Percentiles rank a stretch among this genome's conserved stretches.
Conservation (phyloP, 2,797 vertebrate genomes). For the Mycteria americana region DNA sequence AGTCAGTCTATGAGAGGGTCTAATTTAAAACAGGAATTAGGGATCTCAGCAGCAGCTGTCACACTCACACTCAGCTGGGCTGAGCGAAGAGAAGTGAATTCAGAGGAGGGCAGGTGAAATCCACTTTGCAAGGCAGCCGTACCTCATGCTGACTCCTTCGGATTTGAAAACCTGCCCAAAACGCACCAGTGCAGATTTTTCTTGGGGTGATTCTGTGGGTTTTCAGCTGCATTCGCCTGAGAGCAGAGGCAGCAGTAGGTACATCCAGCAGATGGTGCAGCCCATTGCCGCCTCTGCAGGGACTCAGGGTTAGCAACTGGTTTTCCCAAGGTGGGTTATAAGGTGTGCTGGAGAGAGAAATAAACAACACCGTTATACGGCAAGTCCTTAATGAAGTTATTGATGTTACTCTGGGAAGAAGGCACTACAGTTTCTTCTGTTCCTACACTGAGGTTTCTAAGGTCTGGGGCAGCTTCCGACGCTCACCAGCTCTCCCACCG, state of each 20-base stretch:
- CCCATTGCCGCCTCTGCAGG: not conserved
- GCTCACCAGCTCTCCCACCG: not conserved
- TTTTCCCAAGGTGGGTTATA: not conserved
- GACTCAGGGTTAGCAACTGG: not conserved
- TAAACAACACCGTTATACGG: fast-evolving
- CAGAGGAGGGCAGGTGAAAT: not conserved
- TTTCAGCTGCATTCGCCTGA: fast-evolving
- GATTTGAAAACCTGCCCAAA: not conserved
- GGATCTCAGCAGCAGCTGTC: not conserved
- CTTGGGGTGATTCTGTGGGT: not conserved
- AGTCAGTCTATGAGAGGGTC: not conserved
- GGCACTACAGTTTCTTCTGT: not conserved
- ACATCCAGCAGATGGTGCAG: not conserved
- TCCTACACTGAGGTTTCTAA: not conserved
- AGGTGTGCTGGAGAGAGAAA: not conserved
- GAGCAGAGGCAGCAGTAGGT: not conserved
- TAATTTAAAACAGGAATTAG: not conserved
- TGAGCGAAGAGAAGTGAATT: not conserved
- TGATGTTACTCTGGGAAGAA: not conserved
- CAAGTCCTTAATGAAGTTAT: not conserved
- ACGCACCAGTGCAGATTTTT: not conserved
- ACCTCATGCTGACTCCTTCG: not conserved
- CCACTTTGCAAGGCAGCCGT: not conserved
- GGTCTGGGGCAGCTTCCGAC: not conserved
- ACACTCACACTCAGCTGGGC: not conserved